Evolutionary conservation across 2,888 invertebrate species (phyloP), one percentile per base, ranked within the genome.

Genomic region (Morpho helenor): DNA sequence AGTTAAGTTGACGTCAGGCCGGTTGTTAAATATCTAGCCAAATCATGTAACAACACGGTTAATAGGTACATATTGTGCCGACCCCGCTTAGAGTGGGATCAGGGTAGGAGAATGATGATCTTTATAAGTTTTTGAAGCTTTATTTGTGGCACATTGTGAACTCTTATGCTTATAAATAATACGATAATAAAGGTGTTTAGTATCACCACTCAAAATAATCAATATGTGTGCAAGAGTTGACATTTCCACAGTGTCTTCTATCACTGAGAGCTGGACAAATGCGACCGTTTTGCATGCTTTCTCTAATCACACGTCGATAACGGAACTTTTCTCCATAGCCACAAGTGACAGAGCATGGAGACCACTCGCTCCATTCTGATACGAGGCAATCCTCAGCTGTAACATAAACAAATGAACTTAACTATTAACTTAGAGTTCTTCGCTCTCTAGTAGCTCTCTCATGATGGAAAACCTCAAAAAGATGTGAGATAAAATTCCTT

Each of bases 301-400:
- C 93, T 71, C 94, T 93, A 65, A 94, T 77, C 49, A 98, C 93
- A 65, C 92, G 93, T 58, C 97, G 91, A 68, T 93, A 92, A 62
- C 97, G 93, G 76, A 93, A 94, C 91, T 95, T 95, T 79, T 96
- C 95, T 3, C 98, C 97, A 66, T 97, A 96, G 52, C 97, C 97
- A 76, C 98, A 98, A 43, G 95, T 94, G 71, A 94, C 95, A 72
- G 95, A 96, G 88, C 98, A 98, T 2, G 93, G 90, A 64, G 95
- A 94, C 97, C 97, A 97, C 22, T 93, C 93, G 41, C 94, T 94
- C 97, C 97, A 97, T 64, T 95, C 95, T 57, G 95, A 93, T 42
- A 96, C 95, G 63, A 95, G 91, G 81, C 97, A 97, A 83, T 97
- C 96, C 67, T 95, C 92, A 44, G 95, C 94, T 76, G 92, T 86